A percentile compares a stretch with the other conserved stretches of the same genome.
Evolutionary conservation across 2,113 vertebrate species (phyloP).

Genomic region (Salvelinus alpinus): DNA sequence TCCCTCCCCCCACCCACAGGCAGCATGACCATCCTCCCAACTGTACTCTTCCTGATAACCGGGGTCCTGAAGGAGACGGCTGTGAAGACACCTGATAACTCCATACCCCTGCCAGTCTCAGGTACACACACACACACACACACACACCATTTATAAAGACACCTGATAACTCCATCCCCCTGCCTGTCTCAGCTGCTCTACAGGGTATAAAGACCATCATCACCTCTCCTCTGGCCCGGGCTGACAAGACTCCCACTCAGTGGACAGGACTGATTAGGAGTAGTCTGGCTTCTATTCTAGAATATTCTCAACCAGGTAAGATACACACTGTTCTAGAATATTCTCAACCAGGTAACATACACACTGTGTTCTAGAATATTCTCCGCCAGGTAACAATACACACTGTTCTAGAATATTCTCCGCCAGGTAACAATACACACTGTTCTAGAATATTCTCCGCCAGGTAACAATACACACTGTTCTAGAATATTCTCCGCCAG

Average conservation of each 20-base stretch:
- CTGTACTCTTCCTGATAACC: slow-evolving; percentile 93
- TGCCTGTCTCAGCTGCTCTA: slow-evolving; percentile 87
- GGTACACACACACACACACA: too few species aligned
- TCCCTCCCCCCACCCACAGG: slow-evolving; percentile 66
- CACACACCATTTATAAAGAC: slow-evolving; percentile 82
- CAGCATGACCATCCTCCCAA: slow-evolving; percentile 93
- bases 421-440: too few species aligned
- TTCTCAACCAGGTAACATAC: too few species aligned
- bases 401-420: too few species aligned
- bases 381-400: too few species aligned
- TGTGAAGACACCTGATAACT: slow-evolving; percentile 82
- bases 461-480: too few species aligned
- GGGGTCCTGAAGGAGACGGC: slow-evolving; percentile 94
- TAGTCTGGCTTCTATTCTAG: slow-evolving; percentile 90
- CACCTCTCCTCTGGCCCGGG: slow-evolving; percentile 82
- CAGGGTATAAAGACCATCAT: slow-evolving; percentile 94
- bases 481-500: too few species aligned
- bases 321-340: background rate
- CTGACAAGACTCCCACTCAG: slow-evolving; percentile 83
- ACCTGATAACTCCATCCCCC: slow-evolving; percentile 80
- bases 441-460: too few species aligned
- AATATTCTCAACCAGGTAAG: slow-evolving; percentile 88
- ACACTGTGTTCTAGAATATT: too few species aligned
- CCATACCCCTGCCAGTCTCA: slow-evolving; percentile 80
- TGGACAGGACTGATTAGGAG: slow-evolving; percentile 95